Evolutionary conservation across 2,888 invertebrate genomes (phyloP).

Genomic region (Callimorpha dominula): DNA sequence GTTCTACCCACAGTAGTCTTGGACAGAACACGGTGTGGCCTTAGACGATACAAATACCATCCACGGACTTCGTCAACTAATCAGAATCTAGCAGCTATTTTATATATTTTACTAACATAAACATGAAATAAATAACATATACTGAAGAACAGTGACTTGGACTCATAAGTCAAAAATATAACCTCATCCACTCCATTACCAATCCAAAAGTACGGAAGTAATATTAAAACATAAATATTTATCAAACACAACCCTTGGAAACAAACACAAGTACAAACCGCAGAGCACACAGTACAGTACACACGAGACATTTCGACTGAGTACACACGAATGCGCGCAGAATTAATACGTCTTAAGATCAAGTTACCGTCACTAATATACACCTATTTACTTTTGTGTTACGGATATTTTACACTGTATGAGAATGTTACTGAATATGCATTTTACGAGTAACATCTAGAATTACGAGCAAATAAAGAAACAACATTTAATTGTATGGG

Average conservation of each 20-base stretch:
- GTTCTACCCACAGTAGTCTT: too few relatives aligned
- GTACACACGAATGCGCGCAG: slow-evolving; percentile 52
- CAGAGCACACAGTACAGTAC: slow-evolving; percentile 32
- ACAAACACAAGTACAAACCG: slow-evolving; percentile 25
- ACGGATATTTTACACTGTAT: slow-evolving; percentile 37
- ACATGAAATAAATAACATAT: too few relatives aligned
- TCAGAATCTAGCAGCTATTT: too few relatives aligned
- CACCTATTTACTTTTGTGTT: slow-evolving; percentile 57
- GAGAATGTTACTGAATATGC: too few relatives aligned
- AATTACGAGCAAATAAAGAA: too few relatives aligned
- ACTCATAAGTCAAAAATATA: background rate
- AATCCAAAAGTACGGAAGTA: slow-evolving; percentile 16
- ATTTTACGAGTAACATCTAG: too few relatives aligned
- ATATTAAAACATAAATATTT: slow-evolving; percentile 35
- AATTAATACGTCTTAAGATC: slow-evolving; percentile 63
- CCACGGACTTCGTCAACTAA: too few relatives aligned
- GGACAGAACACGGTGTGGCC: too few relatives aligned
- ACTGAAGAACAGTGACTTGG: background rate
- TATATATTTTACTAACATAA: too few relatives aligned
- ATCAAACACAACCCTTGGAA: slow-evolving; percentile 20
- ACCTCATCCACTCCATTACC: background rate
- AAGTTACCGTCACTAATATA: slow-evolving; percentile 62
- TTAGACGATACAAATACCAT: too few relatives aligned
- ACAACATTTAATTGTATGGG: too few relatives aligned
- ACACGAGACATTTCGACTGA: slow-evolving; percentile 26